phyloP scores from a whole-genome alignment of 2,888 invertebrate species.

The Neoscelio sp. region DNA sequence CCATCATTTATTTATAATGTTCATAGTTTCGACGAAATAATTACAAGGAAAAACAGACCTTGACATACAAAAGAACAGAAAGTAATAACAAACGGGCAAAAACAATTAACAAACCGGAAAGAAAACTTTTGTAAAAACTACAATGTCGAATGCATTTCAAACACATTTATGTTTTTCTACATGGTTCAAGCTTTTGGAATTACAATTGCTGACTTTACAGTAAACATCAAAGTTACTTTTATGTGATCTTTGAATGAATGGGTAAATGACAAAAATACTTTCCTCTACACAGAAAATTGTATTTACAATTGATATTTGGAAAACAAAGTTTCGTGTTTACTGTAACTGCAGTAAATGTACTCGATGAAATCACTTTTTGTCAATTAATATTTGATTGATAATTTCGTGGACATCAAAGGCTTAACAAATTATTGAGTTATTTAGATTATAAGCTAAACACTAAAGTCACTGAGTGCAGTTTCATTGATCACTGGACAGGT shows the following conservation, averaged over 20 bases:
- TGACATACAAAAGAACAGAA: no score
- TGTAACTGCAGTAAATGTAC: no score
- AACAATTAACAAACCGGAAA: no score
- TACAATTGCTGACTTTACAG: constrained; percentile 13
- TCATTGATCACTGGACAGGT: constrained; percentile 54
- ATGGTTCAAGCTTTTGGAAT: constrained; percentile 21
- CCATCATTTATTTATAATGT: constrained; percentile 5
- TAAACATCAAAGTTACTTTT: no score
- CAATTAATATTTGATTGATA: constrained; percentile 5
- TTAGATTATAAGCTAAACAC: constrained; percentile 52
- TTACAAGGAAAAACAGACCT: no score
- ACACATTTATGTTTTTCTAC: constrained; percentile 11
- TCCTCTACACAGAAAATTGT: no score
- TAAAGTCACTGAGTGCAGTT: constrained; percentile 55
- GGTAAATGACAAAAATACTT: no score
- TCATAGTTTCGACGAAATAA: constrained; percentile 8
- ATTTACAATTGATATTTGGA: no score
- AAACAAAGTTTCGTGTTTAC: no score
- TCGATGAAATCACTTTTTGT: no score
- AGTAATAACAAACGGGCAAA: no score
- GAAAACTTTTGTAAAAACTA: constrained; percentile 14
- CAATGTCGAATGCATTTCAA: constrained; percentile 11
- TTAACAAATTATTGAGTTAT: constrained; percentile 41
- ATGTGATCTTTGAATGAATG: no score
- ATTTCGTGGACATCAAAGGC: constrained; percentile 44